Percentiles rank a stretch among this genome's conserved stretches.
Conservation (phyloP, 2,888 invertebrate species). For the Linnaemya vulpina region DNA sequence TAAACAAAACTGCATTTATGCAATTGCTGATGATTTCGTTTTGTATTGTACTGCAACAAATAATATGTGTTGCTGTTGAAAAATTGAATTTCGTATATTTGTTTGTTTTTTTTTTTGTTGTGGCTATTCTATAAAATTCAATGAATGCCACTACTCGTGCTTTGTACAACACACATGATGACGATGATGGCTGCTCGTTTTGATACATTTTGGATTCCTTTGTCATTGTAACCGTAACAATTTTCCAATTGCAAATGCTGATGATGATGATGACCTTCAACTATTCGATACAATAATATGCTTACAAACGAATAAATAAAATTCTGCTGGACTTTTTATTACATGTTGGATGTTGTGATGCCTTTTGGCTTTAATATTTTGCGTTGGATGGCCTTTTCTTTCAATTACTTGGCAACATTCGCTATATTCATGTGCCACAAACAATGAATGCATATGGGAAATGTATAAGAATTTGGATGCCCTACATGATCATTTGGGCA, state of each 20-base stretch:
- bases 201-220: conserved; percentile 42
- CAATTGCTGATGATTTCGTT: conserved; percentile 54
- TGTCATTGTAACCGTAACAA: conserved; percentile 56
- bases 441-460: background rate
- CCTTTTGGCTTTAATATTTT: conserved; percentile 2
- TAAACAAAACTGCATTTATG: conserved; percentile 42
- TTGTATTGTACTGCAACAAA: conserved; percentile 33
- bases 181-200: conserved; percentile 17
- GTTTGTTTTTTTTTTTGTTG: background rate
- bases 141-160: conserved; percentile 38
- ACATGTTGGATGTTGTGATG: background rate
- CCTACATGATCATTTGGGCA: conserved; percentile 96
- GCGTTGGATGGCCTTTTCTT: background rate
- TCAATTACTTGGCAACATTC: conserved; percentile 2
- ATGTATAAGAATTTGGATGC: conserved; percentile 93
- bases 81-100: conserved; percentile 46
- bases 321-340: conserved; percentile 18
- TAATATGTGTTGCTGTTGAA: conserved; percentile 51
- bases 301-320: conserved; percentile 36
- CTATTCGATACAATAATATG: conserved; percentile 36
- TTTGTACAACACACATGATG: conserved; percentile 28
- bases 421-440: background rate
- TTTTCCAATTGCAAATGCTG: conserved; percentile 26
- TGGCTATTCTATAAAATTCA: conserved; percentile 28
- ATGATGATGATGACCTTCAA: conserved; percentile 36